Conservation (phyloP, 2,113 vertebrate genomes). For the Dipodomys merriami region DNA sequence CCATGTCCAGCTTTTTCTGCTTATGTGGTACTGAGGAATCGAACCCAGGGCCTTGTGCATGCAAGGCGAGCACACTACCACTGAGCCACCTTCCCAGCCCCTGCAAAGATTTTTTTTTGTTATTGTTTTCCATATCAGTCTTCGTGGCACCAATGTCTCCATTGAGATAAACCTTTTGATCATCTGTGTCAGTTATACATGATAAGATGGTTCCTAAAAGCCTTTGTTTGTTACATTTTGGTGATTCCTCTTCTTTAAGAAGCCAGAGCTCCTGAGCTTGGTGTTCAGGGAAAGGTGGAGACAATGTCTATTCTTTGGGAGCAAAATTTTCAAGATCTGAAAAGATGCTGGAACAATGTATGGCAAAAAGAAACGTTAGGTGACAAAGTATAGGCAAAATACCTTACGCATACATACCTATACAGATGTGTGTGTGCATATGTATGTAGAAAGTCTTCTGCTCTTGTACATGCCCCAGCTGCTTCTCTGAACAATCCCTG, state of each 20-base stretch:
- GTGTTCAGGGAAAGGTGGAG: neutral
- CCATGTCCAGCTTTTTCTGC: no score
- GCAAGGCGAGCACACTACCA: no score
- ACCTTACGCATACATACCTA: no score
- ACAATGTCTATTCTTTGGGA: neutral
- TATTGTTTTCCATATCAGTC: neutral
- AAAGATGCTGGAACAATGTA: neutral
- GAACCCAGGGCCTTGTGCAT: no score
- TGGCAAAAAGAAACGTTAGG: neutral
- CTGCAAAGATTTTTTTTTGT: neutral
- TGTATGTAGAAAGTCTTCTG: neutral
- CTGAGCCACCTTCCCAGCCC: no score
- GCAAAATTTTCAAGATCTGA: neutral
- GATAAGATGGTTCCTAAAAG: neutral
- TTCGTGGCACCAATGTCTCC: neutral
- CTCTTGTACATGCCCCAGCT: rapidly evolving
- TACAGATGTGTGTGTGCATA: no score
- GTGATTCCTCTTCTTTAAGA: neutral
- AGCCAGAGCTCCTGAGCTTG: neutral
- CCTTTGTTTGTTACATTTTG: neutral
- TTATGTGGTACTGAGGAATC: no score
- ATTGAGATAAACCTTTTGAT: neutral
- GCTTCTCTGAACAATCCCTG: neutral
- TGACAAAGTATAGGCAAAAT: no score
- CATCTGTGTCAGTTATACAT: neutral